Conservation (phyloP, 2,888 invertebrate species). For the Philaethria dido region DNA sequence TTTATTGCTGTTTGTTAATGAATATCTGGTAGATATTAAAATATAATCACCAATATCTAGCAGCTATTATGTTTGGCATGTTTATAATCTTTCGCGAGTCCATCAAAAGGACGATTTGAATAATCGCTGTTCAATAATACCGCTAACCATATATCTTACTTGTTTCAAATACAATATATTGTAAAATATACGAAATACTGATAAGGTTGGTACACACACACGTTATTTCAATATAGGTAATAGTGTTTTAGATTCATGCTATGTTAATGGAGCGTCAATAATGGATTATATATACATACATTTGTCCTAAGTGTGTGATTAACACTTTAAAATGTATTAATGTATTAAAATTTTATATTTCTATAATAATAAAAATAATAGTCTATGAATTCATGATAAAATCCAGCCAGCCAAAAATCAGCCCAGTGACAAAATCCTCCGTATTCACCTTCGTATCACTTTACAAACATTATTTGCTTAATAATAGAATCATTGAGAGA, state of each 20-base stretch:
- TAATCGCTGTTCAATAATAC: slow-evolving; percentile 28
- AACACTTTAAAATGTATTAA: too few relatives aligned
- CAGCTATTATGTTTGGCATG: background rate
- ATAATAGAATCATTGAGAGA: too few relatives aligned
- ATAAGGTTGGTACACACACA: slow-evolving; percentile 19
- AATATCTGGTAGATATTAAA: slow-evolving; percentile 11
- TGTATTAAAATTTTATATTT: too few relatives aligned
- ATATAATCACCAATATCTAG: slow-evolving; percentile 13
- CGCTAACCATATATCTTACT: slow-evolving; percentile 27
- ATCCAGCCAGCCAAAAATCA: too few relatives aligned
- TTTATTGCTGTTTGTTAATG: slow-evolving; percentile 23
- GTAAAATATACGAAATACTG: slow-evolving; percentile 14
- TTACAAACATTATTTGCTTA: too few relatives aligned
- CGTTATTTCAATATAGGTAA: background rate
- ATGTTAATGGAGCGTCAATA: too few relatives aligned
- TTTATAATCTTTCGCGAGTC: slow-evolving; percentile 25
- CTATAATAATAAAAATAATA: too few relatives aligned
- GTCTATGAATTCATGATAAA: too few relatives aligned
- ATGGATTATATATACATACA: too few relatives aligned
- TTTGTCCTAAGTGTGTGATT: too few relatives aligned
- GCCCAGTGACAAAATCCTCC: too few relatives aligned
- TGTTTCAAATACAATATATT: slow-evolving; percentile 24
- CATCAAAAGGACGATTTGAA: slow-evolving; percentile 30
- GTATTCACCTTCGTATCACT: too few relatives aligned
- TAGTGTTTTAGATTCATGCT: background rate